A percentile compares a stretch with the other conserved stretches of the same genome.
These are phyloP conservation scores for Ardeotis arabs DNA, from an alignment of 2,113 vertebrate species.

Conservation along the genomic window DNA sequence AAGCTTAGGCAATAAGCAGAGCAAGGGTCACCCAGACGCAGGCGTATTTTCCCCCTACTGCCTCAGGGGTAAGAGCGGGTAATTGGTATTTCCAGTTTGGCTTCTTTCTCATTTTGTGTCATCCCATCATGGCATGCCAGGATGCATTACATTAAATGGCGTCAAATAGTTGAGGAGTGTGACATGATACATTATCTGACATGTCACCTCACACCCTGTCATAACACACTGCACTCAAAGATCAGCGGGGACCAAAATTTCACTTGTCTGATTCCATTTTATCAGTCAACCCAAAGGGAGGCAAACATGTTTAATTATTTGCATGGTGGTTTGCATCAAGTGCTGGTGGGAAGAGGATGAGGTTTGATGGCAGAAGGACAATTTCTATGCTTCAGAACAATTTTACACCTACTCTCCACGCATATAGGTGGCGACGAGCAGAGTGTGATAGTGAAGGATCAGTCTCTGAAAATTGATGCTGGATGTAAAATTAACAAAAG, in stretches of 20 bases:
- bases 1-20: slow-evolving; percentile 26
- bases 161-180: slow-evolving; percentile 41
- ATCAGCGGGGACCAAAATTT: slow-evolving; percentile 46
- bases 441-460: neutral
- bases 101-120: slow-evolving; percentile 64
- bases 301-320: slow-evolving; percentile 19
- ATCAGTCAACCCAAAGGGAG: slow-evolving; percentile 32
- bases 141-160: slow-evolving; percentile 61
- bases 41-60: neutral
- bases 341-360: neutral
- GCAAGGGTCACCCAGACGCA: slow-evolving; percentile 16
- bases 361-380: neutral
- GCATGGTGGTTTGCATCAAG: neutral
- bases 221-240: slow-evolving; percentile 46
- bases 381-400: neutral
- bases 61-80: slow-evolving; percentile 60
- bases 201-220: slow-evolving; percentile 63
- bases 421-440: rapidly evolving
- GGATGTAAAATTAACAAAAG: neutral
- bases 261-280: slow-evolving; percentile 62
- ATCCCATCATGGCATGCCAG: slow-evolving; percentile 47
- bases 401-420: neutral
- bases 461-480: neutral
- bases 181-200: slow-evolving; percentile 57
- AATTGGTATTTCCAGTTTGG: slow-evolving; percentile 63